Base-by-base conservation (phyloP, 2,113 vertebrate genomes). In the Trematomus loennbergii region DNA sequence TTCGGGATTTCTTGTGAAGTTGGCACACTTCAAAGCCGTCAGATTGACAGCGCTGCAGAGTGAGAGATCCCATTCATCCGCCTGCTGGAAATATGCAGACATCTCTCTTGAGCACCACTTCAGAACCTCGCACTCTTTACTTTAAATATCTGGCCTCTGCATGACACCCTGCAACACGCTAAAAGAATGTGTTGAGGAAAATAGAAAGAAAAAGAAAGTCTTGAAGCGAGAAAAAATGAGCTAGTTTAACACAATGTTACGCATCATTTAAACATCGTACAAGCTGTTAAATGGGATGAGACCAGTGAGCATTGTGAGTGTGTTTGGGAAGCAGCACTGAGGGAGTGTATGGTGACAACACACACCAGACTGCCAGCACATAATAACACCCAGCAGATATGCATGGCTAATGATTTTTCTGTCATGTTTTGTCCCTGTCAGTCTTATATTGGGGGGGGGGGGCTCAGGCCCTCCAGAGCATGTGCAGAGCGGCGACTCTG, bases 71-170 rank as follows among this genome's bases (percentile, higher is more conserved):
- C 71, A 91, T 94, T 94, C 87, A 93, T 94, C 93, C 93, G 91
- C 89, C 84, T 79, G 87, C 57, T 88, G 89, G 90, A 95, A 92
- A 94, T 94, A 94, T 93, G 89, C 91, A 90, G 89, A 90, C 89
- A 89, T 91, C 92, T 94, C 92, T 95, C 93, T 88, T 75, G 91
- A 94, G 91, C 72, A 67, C 85, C 88, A 84, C 94, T 95, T 95
- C 94, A 95, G 87, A 95, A 92, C 90, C 88, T 75, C 40, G 20
- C 84, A 88, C 81, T 89, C 92, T 93, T 92, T 89, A 89, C 92
- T 94, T 94, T 91, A 93, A 93, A 94, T 93, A 94, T 93, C 92
- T 94, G 94, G 92, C 93, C 94, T 91, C 93, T 90, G 72, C 79
- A 64, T 95, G 93, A 94, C 93, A 93, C 92, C 89, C 59, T 57